Conservation (phyloP, 2,113 vertebrate genomes). For the Pseudopipra pipra region DNA sequence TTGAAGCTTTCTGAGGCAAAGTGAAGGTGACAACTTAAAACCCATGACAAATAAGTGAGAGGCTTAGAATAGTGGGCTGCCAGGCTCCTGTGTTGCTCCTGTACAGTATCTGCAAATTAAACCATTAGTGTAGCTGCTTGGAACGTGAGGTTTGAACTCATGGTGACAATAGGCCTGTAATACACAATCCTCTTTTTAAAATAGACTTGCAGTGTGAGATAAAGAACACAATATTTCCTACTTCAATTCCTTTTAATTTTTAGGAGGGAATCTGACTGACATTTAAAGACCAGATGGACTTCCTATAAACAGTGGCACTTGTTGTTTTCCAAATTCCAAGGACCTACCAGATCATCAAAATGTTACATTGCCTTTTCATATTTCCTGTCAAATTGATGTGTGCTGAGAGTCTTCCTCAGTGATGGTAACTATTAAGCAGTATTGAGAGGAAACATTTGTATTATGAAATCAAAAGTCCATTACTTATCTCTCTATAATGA, state of each 20-base stretch:
- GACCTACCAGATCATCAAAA: neutral
- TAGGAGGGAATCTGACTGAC: neutral
- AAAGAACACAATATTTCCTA: neutral
- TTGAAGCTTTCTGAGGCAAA: neutral
- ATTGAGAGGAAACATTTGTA: neutral
- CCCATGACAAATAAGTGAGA: neutral
- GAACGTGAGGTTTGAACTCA: neutral
- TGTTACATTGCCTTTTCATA: neutral
- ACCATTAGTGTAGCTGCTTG: neutral
- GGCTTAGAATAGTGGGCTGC: neutral
- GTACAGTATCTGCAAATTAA: neutral
- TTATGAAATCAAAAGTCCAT: neutral
- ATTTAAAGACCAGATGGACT: neutral
- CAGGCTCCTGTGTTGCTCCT: neutral
- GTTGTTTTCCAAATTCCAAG: neutral
- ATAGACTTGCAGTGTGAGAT: neutral
- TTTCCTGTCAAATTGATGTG: neutral
- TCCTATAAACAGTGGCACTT: neutral
- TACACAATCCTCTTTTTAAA: neutral
- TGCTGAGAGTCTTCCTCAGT: neutral
- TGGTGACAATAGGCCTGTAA: neutral
- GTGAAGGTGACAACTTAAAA: neutral
- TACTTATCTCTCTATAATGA: neutral
- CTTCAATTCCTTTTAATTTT: neutral
- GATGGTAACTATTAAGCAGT: neutral